Evolutionary conservation across 2,113 vertebrate genomes (phyloP), one percentile per base, ranked within the genome.

Genomic region (Cygnus buccinator): DNA sequence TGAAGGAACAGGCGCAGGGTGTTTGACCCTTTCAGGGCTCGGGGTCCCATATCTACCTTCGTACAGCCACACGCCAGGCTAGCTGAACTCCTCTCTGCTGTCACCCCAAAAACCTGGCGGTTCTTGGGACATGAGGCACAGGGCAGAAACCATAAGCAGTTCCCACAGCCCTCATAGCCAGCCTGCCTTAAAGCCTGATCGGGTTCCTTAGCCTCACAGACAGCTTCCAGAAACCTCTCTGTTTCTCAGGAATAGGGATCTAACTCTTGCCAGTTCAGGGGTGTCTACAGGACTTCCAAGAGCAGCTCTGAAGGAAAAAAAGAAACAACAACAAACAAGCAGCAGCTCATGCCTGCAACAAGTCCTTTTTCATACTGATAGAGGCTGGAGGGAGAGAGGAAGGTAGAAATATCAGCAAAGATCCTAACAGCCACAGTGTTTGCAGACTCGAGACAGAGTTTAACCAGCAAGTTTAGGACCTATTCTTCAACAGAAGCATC

Each of bases 61-160:
- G 41, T 4, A 39, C 62, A 70, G 37, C 26, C 65, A 8, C 17
- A 10, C 0, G 28, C 22, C 10, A 0, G 0, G 31, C 1, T 2
- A 87, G 41, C 18, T 83, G 46, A 74, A 41, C 25, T 89, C 39
- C 67, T 52, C 71, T 66, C 31, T 28, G 46, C 41, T 1, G 2
- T 61, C 39, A 28, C 21, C 44, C 43, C 44, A 82, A 81, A 52
- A 41, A 65, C 13, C 52, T 3, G 0, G 11, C 13, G 33, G 44
- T 59, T 83, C 91, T 58, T 48, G 10, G 71, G 48, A 90, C 44
- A 10, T 13, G 14, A 39, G 78, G 50, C 33, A 61, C 19, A 28
- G 19, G 63, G 21, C 17, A 75, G 22, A 14, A 72, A 66, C 4
- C 12, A 26, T 52, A 54, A 77, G 29, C 18, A 61, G 43, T 72